Evolutionary conservation across 2,888 invertebrate genomes (phyloP).

Genomic region (Ramazzottius varieornatus): DNA sequence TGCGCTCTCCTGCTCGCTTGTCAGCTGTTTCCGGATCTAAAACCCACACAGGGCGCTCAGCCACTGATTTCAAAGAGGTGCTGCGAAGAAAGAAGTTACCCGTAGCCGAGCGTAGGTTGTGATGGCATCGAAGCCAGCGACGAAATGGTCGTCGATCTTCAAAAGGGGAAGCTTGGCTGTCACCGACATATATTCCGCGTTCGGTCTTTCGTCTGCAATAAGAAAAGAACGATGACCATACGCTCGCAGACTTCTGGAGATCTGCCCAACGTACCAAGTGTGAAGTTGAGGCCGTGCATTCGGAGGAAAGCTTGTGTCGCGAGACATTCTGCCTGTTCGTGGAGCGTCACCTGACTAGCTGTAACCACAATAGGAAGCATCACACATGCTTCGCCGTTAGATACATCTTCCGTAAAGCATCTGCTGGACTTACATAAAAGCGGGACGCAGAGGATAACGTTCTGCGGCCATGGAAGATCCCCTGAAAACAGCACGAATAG

Average conservation of each 20-base stretch:
- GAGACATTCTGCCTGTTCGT: constrained; percentile 19
- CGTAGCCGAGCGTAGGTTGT: constrained; percentile 17
- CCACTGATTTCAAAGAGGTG: no score
- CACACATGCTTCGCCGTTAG: neutral
- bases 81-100: constrained; percentile 11
- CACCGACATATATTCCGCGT: constrained; percentile 22
- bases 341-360: constrained; percentile 20
- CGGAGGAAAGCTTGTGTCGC: constrained; percentile 19
- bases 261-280: neutral
- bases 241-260: neutral
- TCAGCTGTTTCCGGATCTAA: constrained; percentile 14
- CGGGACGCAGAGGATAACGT: constrained; percentile 18
- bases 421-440: constrained; percentile 15
- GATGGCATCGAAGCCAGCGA: constrained; percentile 20
- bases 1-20: constrained; percentile 17
- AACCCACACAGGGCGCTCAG: no score
- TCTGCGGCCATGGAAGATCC: constrained; percentile 18
- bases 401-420: neutral
- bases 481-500: constrained; percentile 11
- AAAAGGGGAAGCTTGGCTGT: constrained; percentile 21
- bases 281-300: constrained; percentile 14
- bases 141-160: constrained; percentile 15
- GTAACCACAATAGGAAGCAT: constrained; percentile 7
- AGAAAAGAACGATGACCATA: constrained; percentile 12
- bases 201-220: constrained; percentile 15